Conservation (phyloP, 2,888 invertebrate species). For the Drosophila infuscata region DNA sequence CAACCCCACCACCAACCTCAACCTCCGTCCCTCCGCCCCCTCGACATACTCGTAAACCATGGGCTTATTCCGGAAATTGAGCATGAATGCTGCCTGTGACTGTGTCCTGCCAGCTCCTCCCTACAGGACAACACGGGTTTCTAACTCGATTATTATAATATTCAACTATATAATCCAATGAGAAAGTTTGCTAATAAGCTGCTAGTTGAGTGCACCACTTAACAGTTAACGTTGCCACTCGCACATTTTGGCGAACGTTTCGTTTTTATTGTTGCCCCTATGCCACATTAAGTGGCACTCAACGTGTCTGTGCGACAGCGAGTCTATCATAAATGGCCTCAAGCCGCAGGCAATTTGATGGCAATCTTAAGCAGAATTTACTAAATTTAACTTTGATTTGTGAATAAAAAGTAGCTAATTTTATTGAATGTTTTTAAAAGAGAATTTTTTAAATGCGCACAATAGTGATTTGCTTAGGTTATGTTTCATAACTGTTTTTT, state of each 20-base stretch:
- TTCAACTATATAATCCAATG: slow-evolving; percentile 77
- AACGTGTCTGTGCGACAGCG: neutral
- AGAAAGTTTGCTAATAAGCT: slow-evolving; percentile 78
- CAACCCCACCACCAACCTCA: neutral
- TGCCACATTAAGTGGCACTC: neutral
- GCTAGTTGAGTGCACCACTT: slow-evolving; percentile 70
- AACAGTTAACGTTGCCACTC: slow-evolving; percentile 36
- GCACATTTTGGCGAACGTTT: slow-evolving; percentile 26
- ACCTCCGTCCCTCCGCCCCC: no score
- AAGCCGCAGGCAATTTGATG: slow-evolving; percentile 35
- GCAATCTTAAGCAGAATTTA: neutral
- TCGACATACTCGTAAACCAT: slow-evolving; percentile 59
- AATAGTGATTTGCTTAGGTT: neutral
- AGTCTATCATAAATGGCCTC: slow-evolving; percentile 30
- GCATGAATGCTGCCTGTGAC: slow-evolving; percentile 61
- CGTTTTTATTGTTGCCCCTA: slow-evolving; percentile 36
- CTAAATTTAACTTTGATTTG: neutral
- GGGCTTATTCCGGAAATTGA: slow-evolving; percentile 77
- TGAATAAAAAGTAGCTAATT: neutral
- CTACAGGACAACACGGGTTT: slow-evolving; percentile 47
- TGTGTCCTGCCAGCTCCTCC: neutral
- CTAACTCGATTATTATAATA: slow-evolving; percentile 79
- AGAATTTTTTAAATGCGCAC: neutral
- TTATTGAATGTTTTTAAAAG: neutral
- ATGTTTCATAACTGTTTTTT: neutral